These are phyloP conservation scores for Bettongia penicillata DNA, from an alignment of 2,113 vertebrate genomes.

Conservation along the genomic window DNA sequence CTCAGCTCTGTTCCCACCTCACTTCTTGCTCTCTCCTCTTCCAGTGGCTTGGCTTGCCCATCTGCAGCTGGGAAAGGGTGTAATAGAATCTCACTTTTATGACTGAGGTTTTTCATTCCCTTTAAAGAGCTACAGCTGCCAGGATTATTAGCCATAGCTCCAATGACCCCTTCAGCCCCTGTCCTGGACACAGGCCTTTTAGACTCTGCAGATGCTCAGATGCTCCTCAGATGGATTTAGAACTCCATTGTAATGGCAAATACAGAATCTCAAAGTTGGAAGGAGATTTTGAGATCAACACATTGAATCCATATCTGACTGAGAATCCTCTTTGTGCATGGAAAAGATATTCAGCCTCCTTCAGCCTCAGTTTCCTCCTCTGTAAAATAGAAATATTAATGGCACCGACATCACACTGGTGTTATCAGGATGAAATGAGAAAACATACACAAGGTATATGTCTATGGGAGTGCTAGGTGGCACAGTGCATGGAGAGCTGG, in stretches of 20 bases:
- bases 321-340: not conserved
- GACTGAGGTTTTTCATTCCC: too few relatives aligned
- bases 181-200: not conserved
- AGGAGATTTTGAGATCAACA: not conserved
- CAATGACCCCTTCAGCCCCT: not conserved
- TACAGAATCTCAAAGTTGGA: not conserved
- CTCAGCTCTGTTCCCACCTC: too few relatives aligned
- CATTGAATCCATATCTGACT: not conserved
- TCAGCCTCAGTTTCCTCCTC: not conserved
- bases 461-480: too few relatives aligned
- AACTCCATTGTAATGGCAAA: not conserved
- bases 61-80: too few relatives aligned
- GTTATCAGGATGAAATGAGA: not conserved
- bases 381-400: not conserved
- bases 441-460: not conserved
- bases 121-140: too few relatives aligned
- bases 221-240: not conserved
- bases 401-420: not conserved
- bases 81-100: too few relatives aligned
- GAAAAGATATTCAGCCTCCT: not conserved
- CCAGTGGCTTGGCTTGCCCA: too few relatives aligned
- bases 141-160: too few relatives aligned
- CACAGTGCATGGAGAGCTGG: too few relatives aligned
- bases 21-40: too few relatives aligned
- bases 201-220: not conserved